These are phyloP conservation scores for Caenorhabditis briggsae DNA, from an alignment of 1,140 invertebrate species.

Conservation along the genomic window DNA sequence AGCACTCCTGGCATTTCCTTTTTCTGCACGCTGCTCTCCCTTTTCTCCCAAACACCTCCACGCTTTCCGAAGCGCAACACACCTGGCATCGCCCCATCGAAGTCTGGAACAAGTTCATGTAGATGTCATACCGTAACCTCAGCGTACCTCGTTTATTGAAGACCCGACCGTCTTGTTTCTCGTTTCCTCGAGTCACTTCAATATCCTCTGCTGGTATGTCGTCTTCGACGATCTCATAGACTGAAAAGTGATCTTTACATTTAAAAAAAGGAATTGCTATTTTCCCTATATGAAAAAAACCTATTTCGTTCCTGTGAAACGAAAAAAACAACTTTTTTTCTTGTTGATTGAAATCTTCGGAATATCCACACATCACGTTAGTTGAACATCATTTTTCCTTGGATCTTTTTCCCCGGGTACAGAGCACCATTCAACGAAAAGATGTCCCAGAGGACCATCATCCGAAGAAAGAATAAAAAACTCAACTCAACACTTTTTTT, in stretches of 20 bases:
- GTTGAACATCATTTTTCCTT: conserved; percentile 25
- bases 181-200: conserved; percentile 20
- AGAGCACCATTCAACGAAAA: conserved; percentile 41
- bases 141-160: conserved; percentile 11
- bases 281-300: not conserved
- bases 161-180: conserved; percentile 42
- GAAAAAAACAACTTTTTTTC: not conserved
- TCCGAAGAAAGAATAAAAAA: conserved; percentile 43
- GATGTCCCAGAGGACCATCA: conserved; percentile 26
- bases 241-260: conserved; percentile 24
- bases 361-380: conserved; percentile 7
- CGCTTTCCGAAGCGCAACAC: conserved; percentile 63
- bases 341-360: conserved; percentile 49
- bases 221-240: conserved; percentile 46
- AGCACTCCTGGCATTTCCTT: conserved; percentile 70
- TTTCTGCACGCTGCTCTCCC: conserved; percentile 60
- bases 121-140: not conserved
- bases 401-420: not conserved
- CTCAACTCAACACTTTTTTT: conserved; percentile 43
- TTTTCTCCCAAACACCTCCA: conserved; percentile 29
- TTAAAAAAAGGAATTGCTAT: not conserved
- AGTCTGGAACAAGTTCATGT: conserved; percentile 27
- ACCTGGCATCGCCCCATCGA: conserved; percentile 62
- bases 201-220: conserved; percentile 47
- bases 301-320: not conserved